phyloP scores from a whole-genome alignment of 1,140 invertebrate species.

The Aphelenchoides avenae region DNA sequence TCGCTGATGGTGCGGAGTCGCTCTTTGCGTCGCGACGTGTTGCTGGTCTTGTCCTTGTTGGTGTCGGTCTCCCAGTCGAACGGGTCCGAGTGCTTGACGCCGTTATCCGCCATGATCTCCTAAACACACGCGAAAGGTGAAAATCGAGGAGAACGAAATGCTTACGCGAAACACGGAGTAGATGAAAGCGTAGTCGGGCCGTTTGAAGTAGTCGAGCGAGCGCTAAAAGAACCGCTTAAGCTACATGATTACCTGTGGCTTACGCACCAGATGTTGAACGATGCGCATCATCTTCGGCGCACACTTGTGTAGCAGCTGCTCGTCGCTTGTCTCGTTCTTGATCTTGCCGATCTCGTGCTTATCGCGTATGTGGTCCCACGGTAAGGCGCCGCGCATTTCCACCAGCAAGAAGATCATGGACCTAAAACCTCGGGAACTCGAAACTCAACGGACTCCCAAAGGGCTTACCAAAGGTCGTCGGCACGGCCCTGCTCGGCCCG shows the following conservation, averaged over 20 bases:
- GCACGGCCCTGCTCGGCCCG: constrained; percentile 14
- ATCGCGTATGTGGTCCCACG: too few relatives aligned
- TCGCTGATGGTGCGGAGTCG: not conserved
- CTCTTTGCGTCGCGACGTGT: not conserved
- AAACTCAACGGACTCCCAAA: too few relatives aligned
- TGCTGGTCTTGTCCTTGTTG: not conserved
- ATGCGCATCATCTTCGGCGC: constrained; percentile 6
- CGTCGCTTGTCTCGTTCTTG: constrained; percentile 1
- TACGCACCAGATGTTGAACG: not conserved
- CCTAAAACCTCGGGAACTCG: too few relatives aligned
- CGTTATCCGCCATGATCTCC: too few relatives aligned
- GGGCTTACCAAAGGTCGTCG: constrained; percentile 14
- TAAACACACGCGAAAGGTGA: not conserved
- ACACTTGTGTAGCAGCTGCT: constrained; percentile 8
- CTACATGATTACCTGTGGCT: too few relatives aligned
- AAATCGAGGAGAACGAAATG: too few relatives aligned
- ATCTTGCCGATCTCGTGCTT: constrained; percentile 12
- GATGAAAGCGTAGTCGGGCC: constrained; percentile 33
- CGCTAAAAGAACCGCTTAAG: too few relatives aligned
- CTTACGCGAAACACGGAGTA: constrained; percentile 3
- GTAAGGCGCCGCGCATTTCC: too few relatives aligned
- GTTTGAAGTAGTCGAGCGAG: constrained; percentile 16
- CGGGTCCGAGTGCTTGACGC: not conserved
- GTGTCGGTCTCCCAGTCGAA: constrained; percentile 1
- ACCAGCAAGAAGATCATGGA: too few relatives aligned